Evolutionary conservation across 1,140 invertebrate species (phyloP), one percentile per base, ranked within the genome.

Genomic region (Halictus rubicundus): DNA sequence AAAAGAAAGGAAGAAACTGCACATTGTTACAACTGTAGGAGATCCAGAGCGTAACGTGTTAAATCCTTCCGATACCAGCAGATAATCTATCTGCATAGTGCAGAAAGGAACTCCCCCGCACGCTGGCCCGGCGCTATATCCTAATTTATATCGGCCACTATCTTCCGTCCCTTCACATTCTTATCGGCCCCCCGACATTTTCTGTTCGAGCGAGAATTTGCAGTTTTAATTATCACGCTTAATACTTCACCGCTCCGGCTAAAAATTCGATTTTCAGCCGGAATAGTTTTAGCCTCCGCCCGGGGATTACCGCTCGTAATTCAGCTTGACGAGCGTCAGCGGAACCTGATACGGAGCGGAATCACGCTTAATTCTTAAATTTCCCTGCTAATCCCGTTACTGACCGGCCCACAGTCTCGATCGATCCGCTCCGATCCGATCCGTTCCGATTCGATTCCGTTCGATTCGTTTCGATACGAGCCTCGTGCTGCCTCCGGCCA

Each of bases 241-340:
- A 60, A 84, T 84, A 80, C 74, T 52, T 76, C 49, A 42, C 23
- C 71, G 52, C 23, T 57, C 42, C 39, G 64, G 60, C 71, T 66
- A 68, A 80, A 79, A 84, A 84, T 84, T 84, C 75, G 83, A 84
- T 83, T 84, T 80, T 66, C 83, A 63, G 49, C 68, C n/a, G 63
- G 79, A 70, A 84, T 70, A 75, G 65, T 68, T 54, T 74, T 52
- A 64, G 71, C 82, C 61, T 68, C 39, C 65, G 65, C 27, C 27
- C 39, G 49, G 60, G 78, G 69, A 84, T 84, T 84, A 83, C 83
- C 83, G 68, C 37, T 63, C 82, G 68, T 80, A 71, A 84, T 72
- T 84, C 77, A 59, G 68, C 83, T 72, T 59, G 82, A 68, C 82
- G 71, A 68, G 54, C 74, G 69, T 84, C 76, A 60, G 23, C 63